These are phyloP conservation scores for Rhincodon typus DNA, from an alignment of 2,797 vertebrate genomes.

Conservation along the genomic window DNA sequence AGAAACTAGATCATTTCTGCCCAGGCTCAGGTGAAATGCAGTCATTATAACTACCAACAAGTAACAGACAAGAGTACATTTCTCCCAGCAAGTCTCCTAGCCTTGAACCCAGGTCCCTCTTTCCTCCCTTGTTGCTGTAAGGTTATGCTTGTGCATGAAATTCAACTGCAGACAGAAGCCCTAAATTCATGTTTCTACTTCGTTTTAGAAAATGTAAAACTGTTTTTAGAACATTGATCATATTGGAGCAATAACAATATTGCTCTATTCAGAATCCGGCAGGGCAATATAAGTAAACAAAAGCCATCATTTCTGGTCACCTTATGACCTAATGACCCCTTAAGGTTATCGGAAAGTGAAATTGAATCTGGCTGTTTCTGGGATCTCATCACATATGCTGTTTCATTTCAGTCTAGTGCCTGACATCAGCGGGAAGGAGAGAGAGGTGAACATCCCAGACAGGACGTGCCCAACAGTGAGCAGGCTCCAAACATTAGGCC, in stretches of 20 bases:
- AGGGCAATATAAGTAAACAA: background rate
- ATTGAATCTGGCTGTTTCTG: background rate
- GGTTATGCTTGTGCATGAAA: background rate
- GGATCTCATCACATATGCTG: background rate
- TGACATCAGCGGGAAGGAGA: background rate
- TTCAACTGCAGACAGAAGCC: background rate
- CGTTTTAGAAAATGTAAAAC: background rate
- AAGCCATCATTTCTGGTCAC: background rate
- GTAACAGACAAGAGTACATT: background rate
- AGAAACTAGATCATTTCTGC: background rate
- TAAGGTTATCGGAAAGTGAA: background rate
- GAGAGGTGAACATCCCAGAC: background rate
- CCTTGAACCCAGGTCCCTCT: background rate
- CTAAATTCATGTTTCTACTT: too few species aligned
- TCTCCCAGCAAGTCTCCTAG: background rate
- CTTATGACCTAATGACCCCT: background rate
- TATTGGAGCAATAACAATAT: background rate
- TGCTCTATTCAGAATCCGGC: background rate
- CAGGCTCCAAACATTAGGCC: background rate
- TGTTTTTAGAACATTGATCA: background rate
- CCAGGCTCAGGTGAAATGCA: background rate
- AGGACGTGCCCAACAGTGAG: background rate
- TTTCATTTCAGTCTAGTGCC: background rate
- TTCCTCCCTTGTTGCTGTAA: background rate
- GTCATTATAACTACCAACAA: background rate